These are phyloP conservation scores for Distichodus sexfasciatus DNA, from an alignment of 2,797 vertebrate species.

Conservation along the genomic window DNA sequence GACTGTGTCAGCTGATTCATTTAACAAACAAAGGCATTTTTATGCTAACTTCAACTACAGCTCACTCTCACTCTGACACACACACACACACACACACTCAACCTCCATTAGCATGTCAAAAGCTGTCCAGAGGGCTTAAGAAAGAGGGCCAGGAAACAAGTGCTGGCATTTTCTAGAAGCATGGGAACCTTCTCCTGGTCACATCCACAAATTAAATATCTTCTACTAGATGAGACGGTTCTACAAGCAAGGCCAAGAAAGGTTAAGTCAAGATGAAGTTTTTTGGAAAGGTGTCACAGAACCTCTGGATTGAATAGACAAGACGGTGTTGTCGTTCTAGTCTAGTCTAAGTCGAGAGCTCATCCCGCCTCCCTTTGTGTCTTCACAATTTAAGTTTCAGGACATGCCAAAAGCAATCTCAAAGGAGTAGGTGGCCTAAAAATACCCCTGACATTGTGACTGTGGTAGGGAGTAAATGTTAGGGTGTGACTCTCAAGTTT, in stretches of 20 bases:
- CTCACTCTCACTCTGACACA: conserved; percentile 38
- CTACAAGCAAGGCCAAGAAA: no score
- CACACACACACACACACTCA: conserved; percentile 15
- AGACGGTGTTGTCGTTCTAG: no score
- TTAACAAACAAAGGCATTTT: conserved; percentile 69
- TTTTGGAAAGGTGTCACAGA: no score
- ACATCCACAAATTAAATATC: not conserved
- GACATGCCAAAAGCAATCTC: not conserved
- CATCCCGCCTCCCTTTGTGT: not conserved
- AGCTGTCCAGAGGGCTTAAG: conserved; percentile 50
- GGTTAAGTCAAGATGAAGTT: no score
- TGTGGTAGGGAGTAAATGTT: not conserved
- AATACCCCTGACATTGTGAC: not conserved
- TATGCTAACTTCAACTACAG: conserved; percentile 58
- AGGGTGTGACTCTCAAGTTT: no score
- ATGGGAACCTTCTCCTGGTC: conserved; percentile 47
- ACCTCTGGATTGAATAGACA: no score
- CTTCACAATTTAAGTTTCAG: not conserved
- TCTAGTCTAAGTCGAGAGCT: not conserved
- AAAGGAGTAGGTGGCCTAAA: not conserved
- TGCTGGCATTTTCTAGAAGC: conserved; percentile 30
- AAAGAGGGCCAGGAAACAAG: conserved; percentile 54
- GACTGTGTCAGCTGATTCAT: conserved; percentile 57
- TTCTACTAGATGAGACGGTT: no score
- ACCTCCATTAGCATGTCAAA: conserved; percentile 71